These are phyloP conservation scores for Drosophila subpulchrella DNA, from an alignment of 1,140 invertebrate species.

Conservation along the genomic window DNA sequence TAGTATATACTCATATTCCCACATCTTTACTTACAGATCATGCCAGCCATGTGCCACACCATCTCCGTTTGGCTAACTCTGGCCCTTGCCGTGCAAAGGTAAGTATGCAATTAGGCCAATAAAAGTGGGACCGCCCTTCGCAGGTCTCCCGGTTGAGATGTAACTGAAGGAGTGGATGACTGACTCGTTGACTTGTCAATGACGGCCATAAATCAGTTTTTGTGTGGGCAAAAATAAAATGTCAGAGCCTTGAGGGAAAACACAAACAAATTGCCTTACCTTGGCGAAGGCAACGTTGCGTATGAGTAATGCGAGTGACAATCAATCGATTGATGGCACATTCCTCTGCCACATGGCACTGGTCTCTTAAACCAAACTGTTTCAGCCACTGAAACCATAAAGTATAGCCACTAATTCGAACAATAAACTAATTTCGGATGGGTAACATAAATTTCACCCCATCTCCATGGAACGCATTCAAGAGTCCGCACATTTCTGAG, in stretches of 20 bases:
- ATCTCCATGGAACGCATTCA: background rate
- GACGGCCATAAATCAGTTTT: constrained; percentile 69
- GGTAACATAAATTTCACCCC: constrained; percentile 62
- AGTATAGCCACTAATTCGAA: constrained; percentile 52
- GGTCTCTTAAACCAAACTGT: constrained; percentile 36
- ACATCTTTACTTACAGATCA: constrained; percentile 83
- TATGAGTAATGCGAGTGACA: constrained; percentile 64
- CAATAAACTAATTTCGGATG: constrained; percentile 74
- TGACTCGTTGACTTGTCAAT: constrained; percentile 67
- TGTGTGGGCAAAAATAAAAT: constrained; percentile 49
- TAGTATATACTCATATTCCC: constrained; percentile 7
- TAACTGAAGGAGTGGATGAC: constrained; percentile 10
- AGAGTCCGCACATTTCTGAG: constrained; percentile 8
- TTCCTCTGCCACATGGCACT: background rate
- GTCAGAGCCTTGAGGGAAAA: constrained; percentile 39
- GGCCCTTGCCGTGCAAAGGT: constrained; percentile 92
- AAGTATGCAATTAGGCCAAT: constrained; percentile 63
- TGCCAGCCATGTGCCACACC: constrained; percentile 96
- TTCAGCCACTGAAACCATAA: constrained; percentile 19
- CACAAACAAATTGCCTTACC: constrained; percentile 25
- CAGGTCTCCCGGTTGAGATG: constrained; percentile 12
- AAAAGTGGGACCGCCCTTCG: constrained; percentile 18
- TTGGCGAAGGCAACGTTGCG: constrained; percentile 39
- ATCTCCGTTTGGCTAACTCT: constrained; percentile 96
- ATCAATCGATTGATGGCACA: constrained; percentile 26